phyloP scores from a whole-genome alignment of 2,113 vertebrate genomes.

The Urocitellus parryii region DNA sequence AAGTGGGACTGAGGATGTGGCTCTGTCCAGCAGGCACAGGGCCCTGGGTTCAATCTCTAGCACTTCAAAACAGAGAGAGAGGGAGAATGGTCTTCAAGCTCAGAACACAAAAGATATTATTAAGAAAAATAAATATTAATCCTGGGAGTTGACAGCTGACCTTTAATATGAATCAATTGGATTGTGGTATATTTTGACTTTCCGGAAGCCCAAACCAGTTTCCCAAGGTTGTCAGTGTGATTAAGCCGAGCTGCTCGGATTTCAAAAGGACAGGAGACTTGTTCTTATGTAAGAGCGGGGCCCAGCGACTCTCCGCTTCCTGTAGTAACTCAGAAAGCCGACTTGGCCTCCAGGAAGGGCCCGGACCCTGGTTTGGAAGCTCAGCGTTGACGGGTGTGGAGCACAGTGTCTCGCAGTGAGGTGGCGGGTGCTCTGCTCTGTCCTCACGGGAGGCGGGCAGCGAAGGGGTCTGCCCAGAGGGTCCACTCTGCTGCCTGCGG shows the following conservation, averaged over 20 bases:
- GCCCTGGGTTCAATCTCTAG: neutral
- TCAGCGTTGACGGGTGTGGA: neutral
- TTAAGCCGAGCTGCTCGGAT: slow-evolving; percentile 17
- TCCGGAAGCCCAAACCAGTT: slow-evolving; percentile 80
- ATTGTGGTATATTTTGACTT: slow-evolving; percentile 72
- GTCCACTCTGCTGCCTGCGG: too few species aligned
- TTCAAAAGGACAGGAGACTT: slow-evolving; percentile 70
- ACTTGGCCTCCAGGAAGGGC: slow-evolving; percentile 1
- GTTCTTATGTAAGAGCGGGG: slow-evolving; percentile 29
- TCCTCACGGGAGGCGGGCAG: neutral
- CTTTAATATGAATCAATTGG: slow-evolving; percentile 76
- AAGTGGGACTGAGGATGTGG: neutral
- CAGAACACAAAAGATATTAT: slow-evolving; percentile 62
- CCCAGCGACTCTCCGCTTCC: slow-evolving; percentile 60
- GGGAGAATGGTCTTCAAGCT: slow-evolving; percentile 34
- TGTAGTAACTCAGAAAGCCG: slow-evolving; percentile 45
- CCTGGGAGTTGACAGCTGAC: slow-evolving; percentile 72
- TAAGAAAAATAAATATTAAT: slow-evolving; percentile 77
- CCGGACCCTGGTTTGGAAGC: neutral
- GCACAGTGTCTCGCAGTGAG: neutral
- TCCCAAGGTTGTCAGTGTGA: slow-evolving; percentile 62
- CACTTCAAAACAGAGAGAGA: neutral
- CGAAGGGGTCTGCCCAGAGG: neutral
- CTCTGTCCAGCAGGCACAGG: neutral
- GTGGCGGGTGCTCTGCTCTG: neutral